These are phyloP conservation scores for Hippocampus guttulatus DNA, from an alignment of 2,113 vertebrate species.

Conservation along the genomic window DNA sequence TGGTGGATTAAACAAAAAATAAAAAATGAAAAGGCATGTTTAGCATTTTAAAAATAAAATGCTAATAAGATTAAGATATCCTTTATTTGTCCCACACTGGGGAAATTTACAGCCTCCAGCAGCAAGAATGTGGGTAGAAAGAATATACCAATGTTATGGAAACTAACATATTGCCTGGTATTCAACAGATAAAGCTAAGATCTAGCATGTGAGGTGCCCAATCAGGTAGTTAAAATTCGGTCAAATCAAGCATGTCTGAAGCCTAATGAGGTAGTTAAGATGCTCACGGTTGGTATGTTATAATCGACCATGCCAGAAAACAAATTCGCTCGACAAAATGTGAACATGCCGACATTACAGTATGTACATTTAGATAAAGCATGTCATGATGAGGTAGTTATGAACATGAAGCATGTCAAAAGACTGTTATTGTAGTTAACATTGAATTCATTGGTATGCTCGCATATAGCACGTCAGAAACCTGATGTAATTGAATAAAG, in stretches of 20 bases:
- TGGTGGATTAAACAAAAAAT: too few species aligned
- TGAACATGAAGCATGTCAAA: not conserved
- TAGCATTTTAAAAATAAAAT: not conserved
- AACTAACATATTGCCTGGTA: not conserved
- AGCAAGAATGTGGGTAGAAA: too few species aligned
- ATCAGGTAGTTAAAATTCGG: not conserved
- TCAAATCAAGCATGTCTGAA: not conserved
- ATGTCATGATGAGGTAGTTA: too few species aligned
- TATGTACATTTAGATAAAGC: too few species aligned
- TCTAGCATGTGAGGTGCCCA: not conserved
- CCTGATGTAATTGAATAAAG: not conserved
- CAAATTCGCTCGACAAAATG: too few species aligned
- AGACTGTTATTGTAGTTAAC: not conserved
- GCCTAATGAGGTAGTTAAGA: not conserved
- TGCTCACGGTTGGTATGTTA: not conserved
- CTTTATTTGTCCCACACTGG: too few species aligned
- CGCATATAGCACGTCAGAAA: not conserved
- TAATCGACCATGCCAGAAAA: not conserved
- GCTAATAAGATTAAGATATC: too few species aligned
- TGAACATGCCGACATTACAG: too few species aligned
- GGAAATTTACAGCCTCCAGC: too few species aligned
- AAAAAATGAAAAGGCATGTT: too few species aligned
- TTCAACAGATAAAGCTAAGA: not conserved
- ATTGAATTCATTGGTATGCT: not conserved
- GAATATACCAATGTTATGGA: not conserved